Evolutionary conservation across 2,888 invertebrate genomes (phyloP).

Genomic region (Timema podura): DNA sequence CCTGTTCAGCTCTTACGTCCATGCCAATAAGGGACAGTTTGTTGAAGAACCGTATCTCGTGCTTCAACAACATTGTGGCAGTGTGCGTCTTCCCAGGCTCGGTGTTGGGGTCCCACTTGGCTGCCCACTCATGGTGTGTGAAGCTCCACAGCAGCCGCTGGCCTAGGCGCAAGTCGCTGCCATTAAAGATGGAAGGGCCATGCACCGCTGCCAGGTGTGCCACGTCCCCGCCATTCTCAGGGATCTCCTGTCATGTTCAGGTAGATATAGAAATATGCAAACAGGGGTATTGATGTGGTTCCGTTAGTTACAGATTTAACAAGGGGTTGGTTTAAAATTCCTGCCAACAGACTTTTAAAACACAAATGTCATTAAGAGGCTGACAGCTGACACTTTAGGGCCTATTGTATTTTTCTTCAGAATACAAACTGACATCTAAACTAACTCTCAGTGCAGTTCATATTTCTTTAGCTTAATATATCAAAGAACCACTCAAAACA

Average conservation of each 20-base stretch:
- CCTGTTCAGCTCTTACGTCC: slow-evolving; percentile 64
- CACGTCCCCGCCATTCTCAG: slow-evolving; percentile 85
- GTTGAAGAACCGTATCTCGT: slow-evolving; percentile 59
- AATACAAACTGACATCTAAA: too few species aligned
- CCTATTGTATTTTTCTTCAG: too few species aligned
- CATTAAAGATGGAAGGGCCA: slow-evolving; percentile 53
- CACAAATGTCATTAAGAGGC: too few species aligned
- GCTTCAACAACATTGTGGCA: slow-evolving; percentile 59
- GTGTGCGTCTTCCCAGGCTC: slow-evolving; percentile 55
- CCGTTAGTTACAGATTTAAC: too few species aligned
- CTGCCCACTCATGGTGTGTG: slow-evolving; percentile 59
- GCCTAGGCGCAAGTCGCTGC: slow-evolving; percentile 45
- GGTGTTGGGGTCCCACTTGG: slow-evolving; percentile 52
- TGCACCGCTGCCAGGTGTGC: slow-evolving; percentile 78
- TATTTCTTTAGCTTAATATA: too few species aligned
- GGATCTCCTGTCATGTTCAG: slow-evolving; percentile 63
- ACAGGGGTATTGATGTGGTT: too few species aligned
- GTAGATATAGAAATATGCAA: not conserved
- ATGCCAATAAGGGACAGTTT: slow-evolving; percentile 54
- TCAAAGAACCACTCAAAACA: too few species aligned
- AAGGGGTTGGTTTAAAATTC: too few species aligned
- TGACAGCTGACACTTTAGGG: too few species aligned
- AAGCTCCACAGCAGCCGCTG: slow-evolving; percentile 42
- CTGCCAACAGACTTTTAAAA: too few species aligned
- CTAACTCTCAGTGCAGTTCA: too few species aligned